A percentile compares a stretch with the other conserved stretches of the same genome.
These are phyloP conservation scores for Sciurus vulgaris DNA, from an alignment of 2,797 vertebrate species.

Conservation along the genomic window DNA sequence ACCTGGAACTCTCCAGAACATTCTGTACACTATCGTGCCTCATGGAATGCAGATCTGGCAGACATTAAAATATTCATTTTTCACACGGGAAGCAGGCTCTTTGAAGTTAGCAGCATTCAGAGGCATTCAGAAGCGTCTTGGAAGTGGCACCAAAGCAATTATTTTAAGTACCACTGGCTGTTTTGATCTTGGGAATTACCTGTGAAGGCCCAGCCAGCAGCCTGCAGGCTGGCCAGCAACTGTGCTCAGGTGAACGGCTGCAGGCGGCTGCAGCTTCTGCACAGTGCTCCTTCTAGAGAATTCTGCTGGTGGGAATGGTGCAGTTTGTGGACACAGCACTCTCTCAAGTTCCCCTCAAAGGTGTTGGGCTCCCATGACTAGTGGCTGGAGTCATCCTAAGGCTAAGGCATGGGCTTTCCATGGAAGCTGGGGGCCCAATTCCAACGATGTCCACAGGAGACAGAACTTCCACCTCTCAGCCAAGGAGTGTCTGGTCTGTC, in stretches of 20 bases:
- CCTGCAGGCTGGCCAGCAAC: background rate
- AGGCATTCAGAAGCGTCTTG: conserved; percentile 34
- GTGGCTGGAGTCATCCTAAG: background rate
- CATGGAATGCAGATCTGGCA: conserved; percentile 9
- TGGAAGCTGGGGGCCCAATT: background rate
- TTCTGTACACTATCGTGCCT: conserved; percentile 9
- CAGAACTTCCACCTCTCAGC: too few relatives aligned
- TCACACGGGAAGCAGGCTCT: conserved; percentile 48
- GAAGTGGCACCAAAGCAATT: conserved; percentile 18
- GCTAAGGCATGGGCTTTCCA: background rate
- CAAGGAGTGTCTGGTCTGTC: background rate
- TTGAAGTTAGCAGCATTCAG: conserved; percentile 67
- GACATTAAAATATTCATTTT: conserved; percentile 62
- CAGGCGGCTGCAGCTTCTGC: background rate
- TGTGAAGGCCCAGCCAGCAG: background rate
- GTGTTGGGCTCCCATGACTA: background rate
- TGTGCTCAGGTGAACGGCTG: background rate
- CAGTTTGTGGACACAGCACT: too few relatives aligned
- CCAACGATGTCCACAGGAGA: background rate
- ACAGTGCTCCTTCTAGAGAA: conserved; percentile 67
- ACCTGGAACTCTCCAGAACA: conserved; percentile 43
- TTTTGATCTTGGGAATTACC: conserved; percentile 76
- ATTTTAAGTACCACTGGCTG: conserved; percentile 72
- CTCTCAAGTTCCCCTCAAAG: conserved; percentile 52
- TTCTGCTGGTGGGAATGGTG: conserved; percentile 51